These are phyloP conservation scores for Drosophila littoralis DNA, from an alignment of 1,140 invertebrate species.

Conservation along the genomic window DNA sequence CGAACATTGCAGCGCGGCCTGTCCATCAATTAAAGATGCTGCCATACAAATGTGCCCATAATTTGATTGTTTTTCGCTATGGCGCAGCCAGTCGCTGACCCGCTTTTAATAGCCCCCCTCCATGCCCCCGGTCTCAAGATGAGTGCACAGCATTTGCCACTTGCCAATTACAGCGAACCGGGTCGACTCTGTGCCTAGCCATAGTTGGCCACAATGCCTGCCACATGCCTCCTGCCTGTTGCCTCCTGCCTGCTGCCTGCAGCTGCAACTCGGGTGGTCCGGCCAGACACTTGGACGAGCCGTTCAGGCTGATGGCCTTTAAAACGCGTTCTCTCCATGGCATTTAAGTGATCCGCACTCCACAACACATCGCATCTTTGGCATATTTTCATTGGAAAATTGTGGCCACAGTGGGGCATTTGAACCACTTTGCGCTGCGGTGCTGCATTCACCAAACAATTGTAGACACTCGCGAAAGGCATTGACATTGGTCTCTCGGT, in stretches of 20 bases:
- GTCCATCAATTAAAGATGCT: slow-evolving; percentile 72
- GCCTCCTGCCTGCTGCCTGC: slow-evolving; percentile 5
- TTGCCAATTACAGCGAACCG: slow-evolving; percentile 71
- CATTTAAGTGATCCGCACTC: slow-evolving; percentile 38
- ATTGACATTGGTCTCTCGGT: slow-evolving; percentile 60
- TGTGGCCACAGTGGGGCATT: slow-evolving; percentile 23
- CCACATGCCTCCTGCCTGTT: slow-evolving; percentile 10
- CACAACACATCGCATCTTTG: slow-evolving; percentile 26
- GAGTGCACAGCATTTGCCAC: slow-evolving; percentile 70
- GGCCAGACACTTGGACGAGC: slow-evolving; percentile 66
- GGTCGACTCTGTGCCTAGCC: slow-evolving; percentile 13
- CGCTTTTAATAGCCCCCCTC: neutral
- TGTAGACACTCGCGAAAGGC: slow-evolving; percentile 61
- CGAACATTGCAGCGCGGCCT: slow-evolving; percentile 35
- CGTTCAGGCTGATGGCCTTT: slow-evolving; percentile 44
- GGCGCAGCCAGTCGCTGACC: neutral
- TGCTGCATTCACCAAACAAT: slow-evolving; percentile 74
- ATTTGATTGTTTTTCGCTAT: slow-evolving; percentile 69
- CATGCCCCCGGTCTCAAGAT: slow-evolving; percentile 36
- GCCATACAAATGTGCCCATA: slow-evolving; percentile 65
- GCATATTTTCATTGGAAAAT: slow-evolving; percentile 74
- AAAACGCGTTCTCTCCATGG: slow-evolving; percentile 61
- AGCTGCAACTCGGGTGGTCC: slow-evolving; percentile 65
- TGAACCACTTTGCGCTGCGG: slow-evolving; percentile 59
- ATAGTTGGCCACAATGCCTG: slow-evolving; percentile 4